Conservation (phyloP, 2,113 vertebrate genomes). For the Synchiropus splendidus region DNA sequence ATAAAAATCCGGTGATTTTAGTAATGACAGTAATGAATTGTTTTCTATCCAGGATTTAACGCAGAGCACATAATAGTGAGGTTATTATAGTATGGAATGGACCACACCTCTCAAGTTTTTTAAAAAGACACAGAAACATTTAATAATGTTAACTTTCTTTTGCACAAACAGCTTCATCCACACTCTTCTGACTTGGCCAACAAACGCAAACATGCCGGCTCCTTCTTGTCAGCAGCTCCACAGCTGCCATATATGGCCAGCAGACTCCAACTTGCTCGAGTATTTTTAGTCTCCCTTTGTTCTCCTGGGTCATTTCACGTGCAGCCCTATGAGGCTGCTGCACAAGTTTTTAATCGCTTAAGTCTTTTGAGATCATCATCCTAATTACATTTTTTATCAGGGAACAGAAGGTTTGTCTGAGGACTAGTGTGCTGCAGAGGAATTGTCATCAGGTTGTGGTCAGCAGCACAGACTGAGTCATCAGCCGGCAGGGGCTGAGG, state of each 20-base stretch:
- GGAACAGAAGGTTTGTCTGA: conserved; percentile 7
- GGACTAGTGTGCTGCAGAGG: too few relatives aligned
- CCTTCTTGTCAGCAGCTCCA: conserved; percentile 15
- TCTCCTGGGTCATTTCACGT: conserved; percentile 43
- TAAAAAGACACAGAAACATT: too few relatives aligned
- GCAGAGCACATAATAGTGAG: too few relatives aligned
- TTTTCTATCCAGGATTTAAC: too few relatives aligned
- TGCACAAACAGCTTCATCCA: conserved; percentile 14
- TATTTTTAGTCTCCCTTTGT: conserved; percentile 64
- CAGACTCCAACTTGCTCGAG: conserved; percentile 25
- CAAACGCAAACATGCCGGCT: conserved; percentile 21
- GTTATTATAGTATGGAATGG: too few relatives aligned
- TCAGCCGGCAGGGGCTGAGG: background rate
- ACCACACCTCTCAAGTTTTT: too few relatives aligned
- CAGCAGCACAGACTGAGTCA: background rate
- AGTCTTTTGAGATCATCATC: too few relatives aligned
- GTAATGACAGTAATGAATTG: too few relatives aligned
- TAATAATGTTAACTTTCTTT: too few relatives aligned
- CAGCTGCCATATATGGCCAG: conserved; percentile 60
- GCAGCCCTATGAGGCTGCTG: conserved; percentile 36
- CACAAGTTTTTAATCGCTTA: conserved; percentile 1
- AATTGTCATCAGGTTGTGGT: background rate
- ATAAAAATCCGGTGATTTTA: too few relatives aligned
- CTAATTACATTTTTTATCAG: too few relatives aligned
- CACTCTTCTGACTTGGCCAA: conserved; percentile 20